Conservation (phyloP, 2,113 vertebrate genomes). For the Siphamia tubifer region DNA sequence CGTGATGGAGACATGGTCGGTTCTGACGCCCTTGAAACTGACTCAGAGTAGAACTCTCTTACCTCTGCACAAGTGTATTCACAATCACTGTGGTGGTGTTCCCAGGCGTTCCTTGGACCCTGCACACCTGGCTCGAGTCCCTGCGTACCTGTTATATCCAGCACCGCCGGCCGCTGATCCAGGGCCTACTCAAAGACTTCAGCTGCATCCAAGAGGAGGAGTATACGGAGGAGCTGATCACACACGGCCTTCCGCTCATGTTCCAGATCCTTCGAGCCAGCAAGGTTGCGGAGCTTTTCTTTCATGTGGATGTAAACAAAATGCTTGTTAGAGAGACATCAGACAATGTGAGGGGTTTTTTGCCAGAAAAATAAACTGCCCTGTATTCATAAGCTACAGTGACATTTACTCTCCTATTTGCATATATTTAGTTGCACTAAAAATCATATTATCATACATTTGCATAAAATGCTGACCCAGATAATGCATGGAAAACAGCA, state of each 20-base stretch:
- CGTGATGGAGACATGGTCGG: constrained; percentile 67
- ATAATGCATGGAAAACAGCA: background rate
- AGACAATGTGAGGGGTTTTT: background rate
- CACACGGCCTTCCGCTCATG: constrained; percentile 82
- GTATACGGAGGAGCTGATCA: constrained; percentile 84
- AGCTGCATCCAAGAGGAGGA: constrained; percentile 81
- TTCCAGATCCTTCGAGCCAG: constrained; percentile 82
- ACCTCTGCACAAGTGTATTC: constrained; percentile 18
- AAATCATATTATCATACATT: constrained; percentile 40
- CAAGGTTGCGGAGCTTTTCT: constrained; percentile 71
- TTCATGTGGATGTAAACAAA: constrained; percentile 19
- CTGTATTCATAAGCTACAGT: background rate
- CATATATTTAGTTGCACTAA: constrained; percentile 24
- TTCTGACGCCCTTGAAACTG: constrained; percentile 19
- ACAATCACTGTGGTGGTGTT: constrained; percentile 24
- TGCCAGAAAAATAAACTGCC: constrained; percentile 8
- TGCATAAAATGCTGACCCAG: constrained; percentile 8
- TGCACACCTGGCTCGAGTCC: constrained; percentile 84
- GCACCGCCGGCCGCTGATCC: constrained; percentile 80
- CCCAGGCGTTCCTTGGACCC: constrained; percentile 83
- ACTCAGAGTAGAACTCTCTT: background rate
- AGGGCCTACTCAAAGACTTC: constrained; percentile 83
- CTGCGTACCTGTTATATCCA: constrained; percentile 79
- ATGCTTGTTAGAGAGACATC: constrained; percentile 17
- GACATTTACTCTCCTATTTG: constrained; percentile 41